Evolutionary conservation across 2,113 vertebrate genomes (phyloP), one percentile per base, ranked within the genome.

Genomic region (human (Homo sapiens)): DNA sequence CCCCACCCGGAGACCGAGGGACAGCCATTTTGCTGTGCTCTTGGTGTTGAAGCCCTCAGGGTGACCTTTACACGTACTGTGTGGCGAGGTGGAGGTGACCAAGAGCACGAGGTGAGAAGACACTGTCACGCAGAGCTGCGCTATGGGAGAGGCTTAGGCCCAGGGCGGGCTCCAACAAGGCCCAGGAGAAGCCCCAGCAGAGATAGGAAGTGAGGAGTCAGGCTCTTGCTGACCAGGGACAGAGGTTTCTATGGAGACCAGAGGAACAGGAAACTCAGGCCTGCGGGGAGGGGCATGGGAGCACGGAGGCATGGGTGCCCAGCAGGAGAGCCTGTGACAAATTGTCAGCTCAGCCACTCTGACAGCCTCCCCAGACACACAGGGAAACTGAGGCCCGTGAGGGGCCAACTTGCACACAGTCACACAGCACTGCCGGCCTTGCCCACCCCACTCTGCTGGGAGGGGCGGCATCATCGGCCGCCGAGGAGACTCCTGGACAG

Each of bases 241-340:
- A 76, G 94, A 64, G 48, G 89, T 97, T 97, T 93, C 98, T 82
- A 78, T 97, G 95, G 97, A 78, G 90, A 98, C 57, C 76, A 72
- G 84, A 76, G 92, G 94, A 95, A 89, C 97, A 97, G 98, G 97
- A 98, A 98, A 78, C 94, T 9, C 45, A 78, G 89, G 89, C 73
- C 82, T 2, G 20, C 45, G 11, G 57, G 80, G 16, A 76, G 73
- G 90, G 78, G 11, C 38, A 1, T 61, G 30, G 84, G 73, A 59
- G 23, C 64, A 8, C 1, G 64, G 68, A 80, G 68, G 45, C 13
- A 6, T 14, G 18, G 38, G 70, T 20, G 38, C 66, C 48, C 18
- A 2, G 70, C 68, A 27, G 12, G 68, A 84, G 38, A 72, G 3
- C 70, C 68, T 81, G 23, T 75, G 59, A 27, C 45, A 55, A 61